Percentiles rank a stretch among this genome's conserved stretches.
These are phyloP conservation scores for Thaumatotibia leucotreta DNA, from an alignment of 1,140 invertebrate genomes.

Conservation along the genomic window DNA sequence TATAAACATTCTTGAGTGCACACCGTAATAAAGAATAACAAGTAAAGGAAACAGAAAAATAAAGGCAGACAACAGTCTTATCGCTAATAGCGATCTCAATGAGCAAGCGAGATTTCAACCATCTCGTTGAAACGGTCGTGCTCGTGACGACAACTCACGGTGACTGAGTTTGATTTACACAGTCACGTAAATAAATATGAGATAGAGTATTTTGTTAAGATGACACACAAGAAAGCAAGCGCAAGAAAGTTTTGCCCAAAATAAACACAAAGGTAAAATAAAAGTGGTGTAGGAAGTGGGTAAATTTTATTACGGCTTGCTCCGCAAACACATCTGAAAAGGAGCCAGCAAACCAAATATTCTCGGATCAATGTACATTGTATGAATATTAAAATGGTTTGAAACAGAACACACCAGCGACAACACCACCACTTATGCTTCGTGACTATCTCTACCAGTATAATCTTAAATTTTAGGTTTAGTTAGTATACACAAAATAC, in stretches of 20 bases:
- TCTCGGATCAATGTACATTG: not conserved
- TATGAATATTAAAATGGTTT: not conserved
- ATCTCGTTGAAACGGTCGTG: no score
- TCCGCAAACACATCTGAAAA: not conserved
- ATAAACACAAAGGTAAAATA: not conserved
- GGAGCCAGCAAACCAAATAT: not conserved
- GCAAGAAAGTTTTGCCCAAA: not conserved
- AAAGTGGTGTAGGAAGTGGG: not conserved
- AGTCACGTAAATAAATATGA: not conserved
- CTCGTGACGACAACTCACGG: not conserved
- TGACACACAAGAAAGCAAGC: not conserved
- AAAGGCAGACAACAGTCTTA: no score
- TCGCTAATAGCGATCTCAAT: no score
- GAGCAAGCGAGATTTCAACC: no score
- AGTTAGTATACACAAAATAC: no score
- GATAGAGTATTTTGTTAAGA: not conserved
- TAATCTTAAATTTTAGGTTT: no score
- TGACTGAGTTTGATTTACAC: not conserved
- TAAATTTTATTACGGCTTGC: not conserved
- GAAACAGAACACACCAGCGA: not conserved
- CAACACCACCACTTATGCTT: not conserved
- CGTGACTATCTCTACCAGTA: no score
- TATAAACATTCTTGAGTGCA: no score
- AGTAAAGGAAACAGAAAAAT: no score
- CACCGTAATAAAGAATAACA: no score